phyloP scores from a whole-genome alignment of 92 coral and sea anemone genomes.

The Blastomussa wellsi region DNA sequence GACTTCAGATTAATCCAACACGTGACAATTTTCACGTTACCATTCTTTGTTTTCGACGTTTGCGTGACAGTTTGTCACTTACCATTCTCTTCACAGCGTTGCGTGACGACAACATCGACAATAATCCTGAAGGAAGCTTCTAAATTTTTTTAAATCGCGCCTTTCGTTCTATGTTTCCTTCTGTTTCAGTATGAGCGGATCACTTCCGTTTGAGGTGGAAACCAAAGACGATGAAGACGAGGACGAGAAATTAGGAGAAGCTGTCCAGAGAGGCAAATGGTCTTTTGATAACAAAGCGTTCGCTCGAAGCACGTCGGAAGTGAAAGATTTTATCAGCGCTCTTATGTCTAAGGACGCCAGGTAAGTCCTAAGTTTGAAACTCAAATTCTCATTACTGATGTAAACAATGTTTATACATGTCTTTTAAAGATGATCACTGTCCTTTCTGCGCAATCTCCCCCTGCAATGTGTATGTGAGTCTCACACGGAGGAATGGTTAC shows the following conservation, averaged over 20 bases:
- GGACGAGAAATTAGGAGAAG: constrained; percentile 68
- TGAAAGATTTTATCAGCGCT: constrained; percentile 64
- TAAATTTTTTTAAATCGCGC: neutral
- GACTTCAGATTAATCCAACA: neutral
- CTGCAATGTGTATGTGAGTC: too few relatives aligned
- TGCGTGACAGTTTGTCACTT: neutral
- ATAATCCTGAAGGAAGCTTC: neutral
- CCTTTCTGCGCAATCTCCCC: too few relatives aligned
- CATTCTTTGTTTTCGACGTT: neutral
- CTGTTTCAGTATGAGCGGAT: constrained; percentile 62
- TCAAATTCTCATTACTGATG: neutral
- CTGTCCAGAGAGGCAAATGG: constrained; percentile 64
- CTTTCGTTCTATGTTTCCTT: neutral
- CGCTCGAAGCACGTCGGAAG: constrained; percentile 62
- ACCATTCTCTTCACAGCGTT: neutral
- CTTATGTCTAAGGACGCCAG: constrained; percentile 57
- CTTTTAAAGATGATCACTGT: too few relatives aligned
- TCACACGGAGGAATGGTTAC: too few relatives aligned
- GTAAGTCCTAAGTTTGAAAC: constrained; percentile 43
- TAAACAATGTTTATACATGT: neutral
- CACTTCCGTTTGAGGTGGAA: constrained; percentile 68
- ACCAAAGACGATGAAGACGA: constrained; percentile 44
- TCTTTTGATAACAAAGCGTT: constrained; percentile 70
- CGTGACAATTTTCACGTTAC: too few relatives aligned
- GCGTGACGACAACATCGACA: neutral